Evolutionary conservation across 2,888 invertebrate genomes (phyloP).

Genomic region (Oscheius sp.): DNA sequence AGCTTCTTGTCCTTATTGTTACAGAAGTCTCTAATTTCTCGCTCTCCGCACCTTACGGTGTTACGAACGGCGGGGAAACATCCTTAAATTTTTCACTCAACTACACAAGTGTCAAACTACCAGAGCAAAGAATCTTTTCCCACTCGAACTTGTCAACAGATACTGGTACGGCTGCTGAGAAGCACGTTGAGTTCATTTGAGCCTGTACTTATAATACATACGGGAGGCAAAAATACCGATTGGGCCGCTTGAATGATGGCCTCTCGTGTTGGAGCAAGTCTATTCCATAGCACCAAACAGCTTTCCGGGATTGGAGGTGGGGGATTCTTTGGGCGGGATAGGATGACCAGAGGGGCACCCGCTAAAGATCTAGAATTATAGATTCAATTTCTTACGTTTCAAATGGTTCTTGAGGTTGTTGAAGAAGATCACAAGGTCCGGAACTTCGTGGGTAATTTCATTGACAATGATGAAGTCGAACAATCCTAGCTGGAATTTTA

Average conservation of each 20-base stretch:
- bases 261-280: slow-evolving; percentile 49
- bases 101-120: slow-evolving; percentile 15
- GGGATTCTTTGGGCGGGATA: slow-evolving; percentile 56
- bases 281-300: slow-evolving; percentile 54
- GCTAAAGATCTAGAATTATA: slow-evolving; percentile 30
- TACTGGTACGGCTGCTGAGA: slow-evolving; percentile 59
- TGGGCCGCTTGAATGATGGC: slow-evolving; percentile 51
- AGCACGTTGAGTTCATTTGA: slow-evolving; percentile 48
- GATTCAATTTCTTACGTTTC: slow-evolving; percentile 31
- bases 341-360: slow-evolving; percentile 47
- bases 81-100: slow-evolving; percentile 31
- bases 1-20: slow-evolving; percentile 46
- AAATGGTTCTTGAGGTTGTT: slow-evolving; percentile 43
- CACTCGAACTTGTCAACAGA: slow-evolving; percentile 49
- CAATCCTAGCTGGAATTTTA: slow-evolving; percentile 45
- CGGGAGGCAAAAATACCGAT: slow-evolving; percentile 23
- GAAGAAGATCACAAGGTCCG: slow-evolving; percentile 48
- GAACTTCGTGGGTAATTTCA: slow-evolving; percentile 52
- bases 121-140: slow-evolving; percentile 57
- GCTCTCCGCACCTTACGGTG: slow-evolving; percentile 50
- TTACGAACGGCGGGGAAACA: slow-evolving; percentile 56
- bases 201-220: slow-evolving; percentile 36
- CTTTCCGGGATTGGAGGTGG: slow-evolving; percentile 54
- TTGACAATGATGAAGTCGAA: slow-evolving; percentile 56
- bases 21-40: slow-evolving; percentile 47